phyloP scores from a whole-genome alignment of 1,140 invertebrate genomes.

The Euborellia annulipes region DNA sequence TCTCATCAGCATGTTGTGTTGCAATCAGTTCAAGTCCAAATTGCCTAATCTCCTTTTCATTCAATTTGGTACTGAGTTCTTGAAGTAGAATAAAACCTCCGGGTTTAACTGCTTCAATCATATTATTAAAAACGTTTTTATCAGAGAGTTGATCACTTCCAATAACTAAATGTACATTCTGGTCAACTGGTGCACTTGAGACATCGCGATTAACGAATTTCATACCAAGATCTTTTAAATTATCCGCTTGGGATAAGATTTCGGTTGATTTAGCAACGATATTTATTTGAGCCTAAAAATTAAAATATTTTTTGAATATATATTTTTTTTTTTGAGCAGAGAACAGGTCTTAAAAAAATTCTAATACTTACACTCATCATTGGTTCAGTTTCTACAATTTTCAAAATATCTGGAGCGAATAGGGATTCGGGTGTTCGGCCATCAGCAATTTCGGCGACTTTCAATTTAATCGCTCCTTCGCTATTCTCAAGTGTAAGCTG shows the following conservation, averaged over 20 bases:
- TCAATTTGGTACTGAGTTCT: slow-evolving; percentile 34
- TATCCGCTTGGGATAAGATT: slow-evolving; percentile 22
- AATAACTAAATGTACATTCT: slow-evolving; percentile 46
- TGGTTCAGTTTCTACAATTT: slow-evolving; percentile 49
- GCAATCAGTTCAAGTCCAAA: slow-evolving; percentile 22
- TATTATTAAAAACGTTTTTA: slow-evolving; percentile 35
- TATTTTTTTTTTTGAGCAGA: too few relatives aligned
- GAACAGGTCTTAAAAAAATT: too few relatives aligned
- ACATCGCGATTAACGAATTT: slow-evolving; percentile 39
- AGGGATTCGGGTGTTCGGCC: slow-evolving; percentile 43
- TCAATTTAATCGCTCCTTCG: slow-evolving; percentile 49
- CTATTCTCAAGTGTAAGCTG: slow-evolving; percentile 69
- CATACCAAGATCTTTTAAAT: slow-evolving; percentile 34
- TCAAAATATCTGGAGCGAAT: slow-evolving; percentile 35
- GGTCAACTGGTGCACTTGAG: slow-evolving; percentile 32
- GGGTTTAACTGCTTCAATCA: slow-evolving; percentile 43
- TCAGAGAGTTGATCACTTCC: slow-evolving; percentile 41
- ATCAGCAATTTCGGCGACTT: slow-evolving; percentile 57
- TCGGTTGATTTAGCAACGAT: slow-evolving; percentile 25
- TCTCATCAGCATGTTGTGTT: slow-evolving; percentile 1
- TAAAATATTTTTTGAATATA: neutral
- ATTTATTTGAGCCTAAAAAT: slow-evolving; percentile 24
- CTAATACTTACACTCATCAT: slow-evolving; percentile 41
- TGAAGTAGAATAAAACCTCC: slow-evolving; percentile 64
- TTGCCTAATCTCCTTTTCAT: slow-evolving; percentile 15